A percentile compares a stretch with the other conserved stretches of the same genome.
Conservation (phyloP, 1,140 invertebrate genomes). For the Bombyx mori region ASM3026992v2 NC_085127.1:13717501-13718000, state of each 20-base stretch:
- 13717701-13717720: constrained; percentile 76
- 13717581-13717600: constrained; percentile 72
- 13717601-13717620: constrained; percentile 77
- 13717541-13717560: constrained; percentile 75
- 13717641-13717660: constrained; percentile 23
- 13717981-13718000: too few relatives aligned
- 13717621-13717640: constrained; percentile 63
- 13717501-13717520: constrained; percentile 23
- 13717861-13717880: too few relatives aligned
- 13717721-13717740: constrained; percentile 77
- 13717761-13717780: constrained; percentile 80
- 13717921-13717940: too few relatives aligned
- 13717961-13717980: too few relatives aligned
- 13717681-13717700: constrained; percentile 9
- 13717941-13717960: too few relatives aligned
- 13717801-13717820: constrained; percentile 54
- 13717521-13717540: constrained; percentile 62
- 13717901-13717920: too few relatives aligned
- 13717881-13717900: too few relatives aligned
- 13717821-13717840: too few relatives aligned
- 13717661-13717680: not conserved
- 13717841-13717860: too few relatives aligned
- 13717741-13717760: constrained; percentile 65
- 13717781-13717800: constrained; percentile 84
- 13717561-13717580: constrained; percentile 63